A percentile compares a stretch with the other conserved stretches of the same genome.
These are phyloP conservation scores for Ramphastos sulfuratus DNA, from an alignment of 2,113 vertebrate species.

Conservation along the genomic window DNA sequence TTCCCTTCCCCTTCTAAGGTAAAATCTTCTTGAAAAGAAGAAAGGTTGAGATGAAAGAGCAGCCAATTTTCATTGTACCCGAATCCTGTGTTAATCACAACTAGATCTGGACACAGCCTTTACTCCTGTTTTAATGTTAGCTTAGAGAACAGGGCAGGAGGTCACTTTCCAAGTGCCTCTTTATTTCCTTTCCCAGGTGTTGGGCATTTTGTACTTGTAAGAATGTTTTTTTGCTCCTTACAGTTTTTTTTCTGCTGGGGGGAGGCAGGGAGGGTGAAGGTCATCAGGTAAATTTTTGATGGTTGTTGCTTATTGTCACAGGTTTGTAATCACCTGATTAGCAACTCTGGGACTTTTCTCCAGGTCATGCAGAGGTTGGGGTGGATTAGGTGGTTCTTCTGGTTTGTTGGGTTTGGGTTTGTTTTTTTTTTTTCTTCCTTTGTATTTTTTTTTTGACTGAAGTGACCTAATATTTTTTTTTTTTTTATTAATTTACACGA, in stretches of 20 bases:
- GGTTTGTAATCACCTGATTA: background rate
- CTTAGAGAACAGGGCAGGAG: background rate
- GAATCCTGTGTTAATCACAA: conserved; percentile 10
- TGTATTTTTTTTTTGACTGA: background rate
- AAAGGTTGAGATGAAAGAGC: conserved; percentile 44
- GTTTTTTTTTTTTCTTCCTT: background rate
- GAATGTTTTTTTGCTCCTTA: background rate
- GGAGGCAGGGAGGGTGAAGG: background rate
- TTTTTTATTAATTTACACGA: background rate
- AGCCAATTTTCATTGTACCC: conserved; percentile 9
- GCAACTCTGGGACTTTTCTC: background rate
- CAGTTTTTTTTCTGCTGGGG: background rate
- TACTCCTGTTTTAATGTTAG: conserved; percentile 20
- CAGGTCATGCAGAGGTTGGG: background rate
- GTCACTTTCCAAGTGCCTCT: background rate
- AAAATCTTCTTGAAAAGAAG: conserved; percentile 38
- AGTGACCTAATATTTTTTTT: background rate
- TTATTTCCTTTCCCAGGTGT: conserved; percentile 27
- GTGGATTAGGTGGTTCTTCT: background rate
- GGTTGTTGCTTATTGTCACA: background rate
- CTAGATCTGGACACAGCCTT: conserved; percentile 7
- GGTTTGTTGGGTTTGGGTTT: too few species aligned
- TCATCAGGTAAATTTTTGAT: conserved; percentile 11
- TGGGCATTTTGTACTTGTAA: conserved; percentile 6
- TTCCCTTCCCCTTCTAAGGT: background rate